Percentiles rank a stretch among this genome's conserved stretches.
phyloP scores from a whole-genome alignment of 2,888 invertebrate species.

The Xestia xanthographa region DNA sequence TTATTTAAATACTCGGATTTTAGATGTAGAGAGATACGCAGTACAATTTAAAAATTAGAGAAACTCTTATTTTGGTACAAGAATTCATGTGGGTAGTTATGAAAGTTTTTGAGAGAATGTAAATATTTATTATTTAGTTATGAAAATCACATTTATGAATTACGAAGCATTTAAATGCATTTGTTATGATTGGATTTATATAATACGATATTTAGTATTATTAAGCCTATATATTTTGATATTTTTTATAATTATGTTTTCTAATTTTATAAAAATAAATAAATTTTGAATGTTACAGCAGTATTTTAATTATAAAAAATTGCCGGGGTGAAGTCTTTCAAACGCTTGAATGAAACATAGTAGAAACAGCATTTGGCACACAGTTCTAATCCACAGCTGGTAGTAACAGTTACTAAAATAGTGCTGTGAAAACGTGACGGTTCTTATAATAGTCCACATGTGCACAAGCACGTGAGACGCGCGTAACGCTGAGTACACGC shows the following conservation, averaged over 20 bases:
- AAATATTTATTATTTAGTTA: conserved; percentile 26
- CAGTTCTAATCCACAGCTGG: not conserved
- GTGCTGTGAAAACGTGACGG: conserved; percentile 18
- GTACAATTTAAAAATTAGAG: conserved; percentile 12
- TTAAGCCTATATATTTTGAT: conserved; percentile 18
- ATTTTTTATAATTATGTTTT: conserved; percentile 45
- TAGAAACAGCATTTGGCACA: conserved; percentile 38
- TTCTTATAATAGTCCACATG: conserved; percentile 37
- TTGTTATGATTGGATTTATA: conserved; percentile 42
- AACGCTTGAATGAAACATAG: not conserved
- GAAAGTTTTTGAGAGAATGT: conserved; percentile 25
- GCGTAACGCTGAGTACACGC: conserved; percentile 3
- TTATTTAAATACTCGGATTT: conserved; percentile 7
- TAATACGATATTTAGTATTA: conserved; percentile 46
- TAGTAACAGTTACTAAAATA: conserved; percentile 32
- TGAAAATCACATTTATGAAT: conserved; percentile 31
- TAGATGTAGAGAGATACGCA: not conserved
- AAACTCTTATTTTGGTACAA: conserved; percentile 8
- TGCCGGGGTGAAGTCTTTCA: not conserved
- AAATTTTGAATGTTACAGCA: conserved; percentile 26
- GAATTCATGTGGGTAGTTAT: conserved; percentile 11
- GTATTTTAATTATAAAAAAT: conserved; percentile 16
- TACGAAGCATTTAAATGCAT: conserved; percentile 36
- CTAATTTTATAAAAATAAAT: conserved; percentile 58
- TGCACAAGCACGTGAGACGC: conserved; percentile 46